Evolutionary conservation across 2,888 invertebrate genomes (phyloP).

Genomic region (Ormia ochracea): DNA sequence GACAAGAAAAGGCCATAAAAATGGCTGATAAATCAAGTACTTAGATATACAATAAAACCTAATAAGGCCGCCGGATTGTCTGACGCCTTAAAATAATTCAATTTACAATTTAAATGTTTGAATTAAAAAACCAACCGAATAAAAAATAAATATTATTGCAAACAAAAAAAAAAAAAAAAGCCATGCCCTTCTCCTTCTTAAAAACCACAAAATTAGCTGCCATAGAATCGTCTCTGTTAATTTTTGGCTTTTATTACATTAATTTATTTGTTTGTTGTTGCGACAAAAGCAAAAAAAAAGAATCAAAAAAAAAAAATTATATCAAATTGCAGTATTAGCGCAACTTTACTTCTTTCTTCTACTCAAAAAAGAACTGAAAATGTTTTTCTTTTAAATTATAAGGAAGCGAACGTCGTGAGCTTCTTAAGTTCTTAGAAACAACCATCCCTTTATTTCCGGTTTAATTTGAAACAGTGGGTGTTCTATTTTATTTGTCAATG

Average conservation of each 20-base stretch:
- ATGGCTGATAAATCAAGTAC: conserved; percentile 41
- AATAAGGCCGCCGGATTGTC: conserved; percentile 46
- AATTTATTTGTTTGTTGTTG: conserved; percentile 45
- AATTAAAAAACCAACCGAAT: conserved; percentile 15
- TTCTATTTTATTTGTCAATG: conserved; percentile 60
- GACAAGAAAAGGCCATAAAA: conserved; percentile 26
- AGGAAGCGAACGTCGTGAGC: not conserved
- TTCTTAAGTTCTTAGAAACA: conserved; percentile 33
- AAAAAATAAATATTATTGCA: not conserved
- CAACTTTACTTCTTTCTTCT: not conserved
- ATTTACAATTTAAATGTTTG: conserved; percentile 56
- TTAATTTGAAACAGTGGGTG: conserved; percentile 26
- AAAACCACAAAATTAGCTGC: conserved; percentile 58
- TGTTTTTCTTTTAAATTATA: not conserved
- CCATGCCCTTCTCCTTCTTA: not conserved
- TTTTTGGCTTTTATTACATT: conserved; percentile 46
- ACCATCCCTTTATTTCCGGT: conserved; percentile 9
- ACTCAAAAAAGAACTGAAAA: not conserved
- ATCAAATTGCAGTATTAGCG: conserved; percentile 16
- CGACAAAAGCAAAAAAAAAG: too few species aligned
- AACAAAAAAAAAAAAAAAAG: conserved; percentile 23
- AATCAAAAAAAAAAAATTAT: not conserved
- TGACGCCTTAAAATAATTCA: conserved; percentile 42
- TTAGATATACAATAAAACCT: conserved; percentile 55
- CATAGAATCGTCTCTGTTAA: conserved; percentile 47